Evolutionary conservation across 2,888 invertebrate genomes (phyloP).

Genomic region (Oscheius myriophilus): DNA sequence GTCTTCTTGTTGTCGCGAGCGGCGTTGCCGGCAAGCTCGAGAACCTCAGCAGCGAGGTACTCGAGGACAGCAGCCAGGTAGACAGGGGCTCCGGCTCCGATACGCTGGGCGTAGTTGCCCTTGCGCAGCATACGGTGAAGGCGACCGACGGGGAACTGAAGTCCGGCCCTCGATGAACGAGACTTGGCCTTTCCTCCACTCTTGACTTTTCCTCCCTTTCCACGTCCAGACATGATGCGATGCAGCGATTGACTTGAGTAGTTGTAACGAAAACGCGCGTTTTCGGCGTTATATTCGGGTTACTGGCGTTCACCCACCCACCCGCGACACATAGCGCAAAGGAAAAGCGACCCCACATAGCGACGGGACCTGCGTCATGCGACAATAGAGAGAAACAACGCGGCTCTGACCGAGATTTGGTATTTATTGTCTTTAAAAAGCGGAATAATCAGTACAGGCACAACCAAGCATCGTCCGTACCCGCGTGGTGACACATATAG

Average conservation of each 20-base stretch:
- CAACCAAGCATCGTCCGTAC: too few species aligned
- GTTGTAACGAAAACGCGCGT: too few species aligned
- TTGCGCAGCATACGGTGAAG: slow-evolving; percentile 67
- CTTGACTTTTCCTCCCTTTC: slow-evolving; percentile 67
- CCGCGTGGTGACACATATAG: too few species aligned
- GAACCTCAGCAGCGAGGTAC: slow-evolving; percentile 67
- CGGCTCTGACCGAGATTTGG: too few species aligned
- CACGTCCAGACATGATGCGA: slow-evolving; percentile 69
- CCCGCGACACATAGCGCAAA: too few species aligned
- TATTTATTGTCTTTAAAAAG: too few species aligned
- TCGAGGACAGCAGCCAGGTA: slow-evolving; percentile 67
- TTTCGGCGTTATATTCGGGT: too few species aligned
- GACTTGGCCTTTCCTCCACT: slow-evolving; percentile 60
- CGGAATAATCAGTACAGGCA: too few species aligned
- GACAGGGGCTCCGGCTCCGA: slow-evolving; percentile 53
- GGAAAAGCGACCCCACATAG: too few species aligned
- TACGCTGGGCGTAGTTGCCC: slow-evolving; percentile 66
- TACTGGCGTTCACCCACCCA: too few species aligned
- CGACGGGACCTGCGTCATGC: too few species aligned
- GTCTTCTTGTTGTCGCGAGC: slow-evolving; percentile 74
- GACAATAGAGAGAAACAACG: too few species aligned
- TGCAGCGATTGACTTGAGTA: slow-evolving; percentile 17
- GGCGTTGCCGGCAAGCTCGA: slow-evolving; percentile 70
- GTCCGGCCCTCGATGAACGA: slow-evolving; percentile 66
- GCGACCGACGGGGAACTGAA: slow-evolving; percentile 70